Base-by-base conservation (phyloP, 1,140 invertebrate genomes). In the Pachyrhynchus sulphureomaculatus region DNA sequence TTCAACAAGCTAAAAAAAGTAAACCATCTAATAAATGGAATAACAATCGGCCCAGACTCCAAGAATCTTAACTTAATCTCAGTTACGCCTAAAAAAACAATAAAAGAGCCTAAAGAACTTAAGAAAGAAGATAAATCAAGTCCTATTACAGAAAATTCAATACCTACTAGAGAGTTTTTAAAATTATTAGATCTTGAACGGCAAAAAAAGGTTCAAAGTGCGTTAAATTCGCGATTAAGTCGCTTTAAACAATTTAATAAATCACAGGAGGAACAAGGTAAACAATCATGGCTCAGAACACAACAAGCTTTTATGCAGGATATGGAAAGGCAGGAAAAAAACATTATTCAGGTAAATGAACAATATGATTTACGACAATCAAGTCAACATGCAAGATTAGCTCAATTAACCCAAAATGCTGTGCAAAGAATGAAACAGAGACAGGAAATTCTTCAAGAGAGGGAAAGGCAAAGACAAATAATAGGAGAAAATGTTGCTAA, bases 391-490 rank as follows among this genome's bases (percentile, higher is more conserved):
- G 72, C 74, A 12, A 41, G 67, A 10, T 57, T 77, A n/a, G 39
- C 75, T 24, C 69, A 71, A 13, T 72, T 80, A 60, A 75, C 75
- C 47, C 71, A 80, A 54, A 49, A 70, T 41, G 64, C 75, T 32
- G 66, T 66, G 47, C 73, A 80, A 36, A 64, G 68, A 2, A 75
- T 69, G 32, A 76, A 76, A 49, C 41, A 60, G 33, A 76, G 80
- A 48, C 70, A 76, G 45, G 74, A 79, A 57, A 44, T 79, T 56
- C 48, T 79, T 10, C 57, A 77, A 32, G 73, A 68, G 8, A 75
- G 77, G 59, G 72, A 77, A 47, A 76, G 78, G 44, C 51, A 72
- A 23, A 73, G 75, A 32, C 67, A 77, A 58, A 70, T 75, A 42
- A 17, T 77, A 4, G 64, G 75, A 39, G 62, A 67, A 3, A 72